Base-by-base conservation (phyloP, 2,113 vertebrate species). In the Cynoglossus semilaevis region DNA sequence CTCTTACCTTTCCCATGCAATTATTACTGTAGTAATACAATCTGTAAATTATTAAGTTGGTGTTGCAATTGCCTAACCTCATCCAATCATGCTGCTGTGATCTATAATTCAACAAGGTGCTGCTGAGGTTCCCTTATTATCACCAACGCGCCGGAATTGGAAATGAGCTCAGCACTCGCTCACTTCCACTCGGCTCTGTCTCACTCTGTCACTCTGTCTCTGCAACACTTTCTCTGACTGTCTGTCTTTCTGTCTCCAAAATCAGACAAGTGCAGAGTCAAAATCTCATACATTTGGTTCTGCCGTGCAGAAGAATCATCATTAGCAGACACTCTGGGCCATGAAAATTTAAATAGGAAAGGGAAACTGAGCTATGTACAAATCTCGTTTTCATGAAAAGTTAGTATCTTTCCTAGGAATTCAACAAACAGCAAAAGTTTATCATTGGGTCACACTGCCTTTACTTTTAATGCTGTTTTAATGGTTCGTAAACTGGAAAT, bases 51-150 rank as follows among this genome's bases (percentile, higher is more conserved):
- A 91, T 89, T 85, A 84, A 90, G 55, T 73, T 64, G 60, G 51
- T 71, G 77, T 80, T 87, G 77, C 82, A 88, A 78, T 79, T 75
- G 84, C 73, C 83, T 87, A 84, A 88, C 84, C 83, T 88, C 85
- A 87, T 88, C 85, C 86, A 85, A 89, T 89, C 89, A 87, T 58
- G 29, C 60, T 34, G 51, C 63, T 72, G 65, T 84, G 86, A 90
- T 90, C 83, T 88, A 90, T 91, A 88, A 89, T 91, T 90, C 87
- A 89, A 80, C 73, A 83, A 75, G 58, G 78, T 29, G 69, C 80
- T 86, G 82, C 78, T 13, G 83, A 83, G 74, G 81, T 86, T 86
- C 74, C 79, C 79, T 82, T 87, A 90, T 85, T 83, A 85, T 81
- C 76, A 85, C 82, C 74, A 82, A 80, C 76, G 72, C 79, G 53